phyloP scores from a whole-genome alignment of 2,113 vertebrate species.

The Ranitomeya variabilis region DNA sequence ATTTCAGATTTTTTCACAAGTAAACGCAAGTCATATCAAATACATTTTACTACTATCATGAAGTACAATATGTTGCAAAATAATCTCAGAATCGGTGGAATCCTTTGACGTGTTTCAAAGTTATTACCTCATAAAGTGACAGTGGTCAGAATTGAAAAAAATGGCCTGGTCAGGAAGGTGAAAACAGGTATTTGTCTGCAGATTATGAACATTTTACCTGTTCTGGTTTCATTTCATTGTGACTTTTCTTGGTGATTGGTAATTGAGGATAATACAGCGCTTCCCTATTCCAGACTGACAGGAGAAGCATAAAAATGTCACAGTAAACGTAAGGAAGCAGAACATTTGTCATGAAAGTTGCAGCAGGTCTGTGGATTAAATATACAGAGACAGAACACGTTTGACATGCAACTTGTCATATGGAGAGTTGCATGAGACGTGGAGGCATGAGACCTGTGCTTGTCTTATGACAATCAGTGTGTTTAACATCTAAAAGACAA shows the following conservation, averaged over 20 bases:
- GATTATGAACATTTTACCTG: not conserved
- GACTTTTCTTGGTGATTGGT: not conserved
- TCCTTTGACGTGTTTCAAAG: no score
- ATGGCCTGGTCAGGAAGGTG: no score
- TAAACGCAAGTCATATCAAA: no score
- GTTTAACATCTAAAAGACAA: slow-evolving; percentile 43
- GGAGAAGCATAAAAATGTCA: not conserved
- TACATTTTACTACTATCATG: no score
- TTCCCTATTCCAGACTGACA: not conserved
- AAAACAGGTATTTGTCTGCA: not conserved
- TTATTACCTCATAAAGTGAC: no score
- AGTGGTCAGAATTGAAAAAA: no score
- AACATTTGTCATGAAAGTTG: not conserved
- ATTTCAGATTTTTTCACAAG: no score
- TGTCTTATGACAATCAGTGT: slow-evolving; percentile 37
- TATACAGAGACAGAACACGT: not conserved
- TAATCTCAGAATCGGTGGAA: no score
- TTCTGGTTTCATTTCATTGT: not conserved
- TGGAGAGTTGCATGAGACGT: slow-evolving; percentile 18
- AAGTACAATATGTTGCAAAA: no score
- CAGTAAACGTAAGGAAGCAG: not conserved
- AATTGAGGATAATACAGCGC: not conserved
- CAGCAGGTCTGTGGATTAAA: not conserved
- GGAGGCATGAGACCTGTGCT: not conserved
- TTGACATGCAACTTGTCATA: slow-evolving; percentile 25